phyloP scores from a whole-genome alignment of 2,888 invertebrate genomes.

The Spilarctia lutea region DNA sequence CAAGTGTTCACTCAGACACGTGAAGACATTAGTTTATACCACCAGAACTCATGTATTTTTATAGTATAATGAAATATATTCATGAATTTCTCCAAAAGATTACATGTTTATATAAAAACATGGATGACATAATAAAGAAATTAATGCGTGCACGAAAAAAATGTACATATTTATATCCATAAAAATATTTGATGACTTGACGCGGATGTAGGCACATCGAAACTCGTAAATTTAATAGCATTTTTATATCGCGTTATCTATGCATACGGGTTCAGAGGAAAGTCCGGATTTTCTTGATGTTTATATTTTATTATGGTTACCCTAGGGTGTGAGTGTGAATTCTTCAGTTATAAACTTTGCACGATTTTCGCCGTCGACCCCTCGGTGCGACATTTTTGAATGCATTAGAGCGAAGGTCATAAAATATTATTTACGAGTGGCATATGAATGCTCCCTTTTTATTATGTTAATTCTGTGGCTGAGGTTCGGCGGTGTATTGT shows the following conservation, averaged over 20 bases:
- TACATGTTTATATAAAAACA: slow-evolving; percentile 54
- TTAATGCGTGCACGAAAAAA: slow-evolving; percentile 52
- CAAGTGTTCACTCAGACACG: slow-evolving; percentile 40
- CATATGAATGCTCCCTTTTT: slow-evolving; percentile 81
- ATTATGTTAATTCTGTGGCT: slow-evolving; percentile 81
- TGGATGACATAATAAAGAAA: slow-evolving; percentile 52
- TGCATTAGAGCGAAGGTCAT: slow-evolving; percentile 81
- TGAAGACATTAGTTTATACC: slow-evolving; percentile 47
- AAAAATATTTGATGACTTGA: slow-evolving; percentile 54
- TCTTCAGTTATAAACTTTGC: slow-evolving; percentile 58
- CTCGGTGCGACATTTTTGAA: slow-evolving; percentile 74
- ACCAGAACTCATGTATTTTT: slow-evolving; percentile 44
- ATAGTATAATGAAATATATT: slow-evolving; percentile 50
- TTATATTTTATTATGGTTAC: slow-evolving; percentile 62
- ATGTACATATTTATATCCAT: slow-evolving; percentile 51
- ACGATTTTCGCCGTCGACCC: slow-evolving; percentile 40
- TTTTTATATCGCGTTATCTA: slow-evolving; percentile 63
- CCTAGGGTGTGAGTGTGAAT: slow-evolving; percentile 54
- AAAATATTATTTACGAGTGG: slow-evolving; percentile 81
- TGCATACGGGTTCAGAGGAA: slow-evolving; percentile 54
- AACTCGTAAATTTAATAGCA: slow-evolving; percentile 61
- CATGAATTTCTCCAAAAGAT: slow-evolving; percentile 52
- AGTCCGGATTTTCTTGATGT: slow-evolving; percentile 59
- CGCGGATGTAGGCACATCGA: slow-evolving; percentile 50
- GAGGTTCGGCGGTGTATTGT: slow-evolving; percentile 59